Percentiles rank a stretch among this genome's conserved stretches.
phyloP scores from a whole-genome alignment of 2,113 vertebrate genomes.

The Phasianus colchicus region DNA sequence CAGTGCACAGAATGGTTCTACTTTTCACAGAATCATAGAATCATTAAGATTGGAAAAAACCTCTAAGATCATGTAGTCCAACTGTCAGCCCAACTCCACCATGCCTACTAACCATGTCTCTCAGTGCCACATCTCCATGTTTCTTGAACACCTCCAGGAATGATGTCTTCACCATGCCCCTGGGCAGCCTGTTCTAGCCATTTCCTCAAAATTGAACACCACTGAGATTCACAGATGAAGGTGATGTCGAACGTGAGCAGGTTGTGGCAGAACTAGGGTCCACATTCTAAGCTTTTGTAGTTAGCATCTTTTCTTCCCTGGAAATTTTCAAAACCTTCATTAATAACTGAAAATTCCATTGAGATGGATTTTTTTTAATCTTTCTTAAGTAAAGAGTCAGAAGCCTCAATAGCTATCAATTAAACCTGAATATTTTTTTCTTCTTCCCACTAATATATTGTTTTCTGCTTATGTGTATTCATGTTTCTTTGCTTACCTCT shows the following conservation, averaged over 20 bases:
- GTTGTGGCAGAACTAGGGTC: neutral
- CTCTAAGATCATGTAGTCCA: too few species aligned
- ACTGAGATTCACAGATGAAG: neutral
- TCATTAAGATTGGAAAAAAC: too few species aligned
- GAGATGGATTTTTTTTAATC: neutral
- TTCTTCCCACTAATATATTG: neutral
- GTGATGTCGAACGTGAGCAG: neutral
- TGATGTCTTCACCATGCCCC: too few species aligned
- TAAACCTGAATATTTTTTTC: slow-evolving; percentile 10
- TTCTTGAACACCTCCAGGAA: too few species aligned
- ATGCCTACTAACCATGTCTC: too few species aligned
- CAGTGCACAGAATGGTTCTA: neutral
- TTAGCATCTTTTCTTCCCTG: neutral
- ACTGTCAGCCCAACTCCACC: too few species aligned
- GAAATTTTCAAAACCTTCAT: slow-evolving; percentile 16
- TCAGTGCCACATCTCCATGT: too few species aligned
- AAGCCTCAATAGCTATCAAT: slow-evolving; percentile 1
- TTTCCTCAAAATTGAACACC: neutral
- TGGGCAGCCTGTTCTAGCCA: too few species aligned
- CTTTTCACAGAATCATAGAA: neutral
- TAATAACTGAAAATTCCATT: slow-evolving; percentile 23
- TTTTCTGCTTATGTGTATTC: neutral
- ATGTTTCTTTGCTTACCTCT: neutral
- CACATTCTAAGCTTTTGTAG: neutral
- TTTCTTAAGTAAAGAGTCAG: neutral